Base-by-base conservation (phyloP, 2,888 invertebrate species). In the Synanthedon vespiformis region DNA sequence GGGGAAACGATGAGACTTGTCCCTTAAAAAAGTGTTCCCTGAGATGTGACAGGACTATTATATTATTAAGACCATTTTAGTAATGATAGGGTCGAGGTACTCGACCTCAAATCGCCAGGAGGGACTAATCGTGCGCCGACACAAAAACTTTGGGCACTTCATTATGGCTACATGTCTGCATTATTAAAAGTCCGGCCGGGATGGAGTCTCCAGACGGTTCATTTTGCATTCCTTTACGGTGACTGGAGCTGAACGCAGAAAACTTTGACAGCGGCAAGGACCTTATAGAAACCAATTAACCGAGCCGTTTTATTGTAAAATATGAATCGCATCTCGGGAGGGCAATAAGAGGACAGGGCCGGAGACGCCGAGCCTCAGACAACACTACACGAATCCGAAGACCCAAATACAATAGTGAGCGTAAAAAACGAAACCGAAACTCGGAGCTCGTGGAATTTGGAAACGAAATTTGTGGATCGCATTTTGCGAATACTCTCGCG, bases 401-500 rank as follows among this genome's bases (percentile, higher is more conserved):
- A 63, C 62, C 52, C 44, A 55, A 80, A 77, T 74, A 86, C 85
- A 85, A 84, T 82, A 82, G 84, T 77, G 69, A 59, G 63, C 60
- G 67, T 67, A 84, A 85, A 86, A 85, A 83, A 74, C 69, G 61
- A 64, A 64, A 62, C 55, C 66, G 72, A 70, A 61, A 64, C 60
- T 64, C 68, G 64, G 65, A 64, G 63, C 61, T 66, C 57, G 62
- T 65, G 78, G 86, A 84, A 86, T 86, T 86, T 80, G 79, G 77
- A 79, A 81, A 77, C 81, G 75, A 83, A 83, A 84, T 82, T 81
- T 80, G 77, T 62, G 78, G 78, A 86, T 86, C 81, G 86, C 85
- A 86, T 86, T 84, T 84, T 76, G 80, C 75, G 77, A 80, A 87
- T 87, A 77, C 73, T 78, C 78, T 86, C 84, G 87, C 87, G 86